Conservation (phyloP, 64 coral and sea anemone genomes). For the Hydrozoanthus tunicans region DNA sequence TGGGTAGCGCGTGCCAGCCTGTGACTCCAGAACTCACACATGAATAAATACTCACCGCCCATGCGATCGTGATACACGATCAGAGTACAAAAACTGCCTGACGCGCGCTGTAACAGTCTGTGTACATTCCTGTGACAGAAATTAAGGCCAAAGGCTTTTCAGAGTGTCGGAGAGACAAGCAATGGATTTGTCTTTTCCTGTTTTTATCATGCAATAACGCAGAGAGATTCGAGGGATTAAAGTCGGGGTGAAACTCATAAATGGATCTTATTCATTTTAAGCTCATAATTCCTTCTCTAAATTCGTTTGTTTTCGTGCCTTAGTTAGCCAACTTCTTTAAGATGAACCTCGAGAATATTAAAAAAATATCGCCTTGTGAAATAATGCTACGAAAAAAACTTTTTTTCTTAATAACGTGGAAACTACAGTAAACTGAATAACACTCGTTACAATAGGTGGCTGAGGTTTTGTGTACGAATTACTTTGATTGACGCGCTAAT, state of each 20-base stretch:
- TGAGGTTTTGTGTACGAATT: neutral
- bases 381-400: neutral
- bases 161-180: conserved; percentile 43
- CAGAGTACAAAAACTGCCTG: conserved; percentile 9
- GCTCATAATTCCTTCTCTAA: conserved; percentile 65
- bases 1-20: conserved; percentile 15
- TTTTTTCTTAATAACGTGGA: conserved; percentile 12
- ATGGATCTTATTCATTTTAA: conserved; percentile 71
- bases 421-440: conserved; percentile 20
- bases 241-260: conserved; percentile 81
- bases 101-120: conserved; percentile 42
- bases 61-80: neutral
- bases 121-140: conserved; percentile 59
- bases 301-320: conserved; percentile 61
- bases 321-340: conserved; percentile 16
- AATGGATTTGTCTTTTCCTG: conserved; percentile 76
- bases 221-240: conserved; percentile 61
- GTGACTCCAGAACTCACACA: neutral
- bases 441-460: neutral
- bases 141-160: conserved; percentile 48
- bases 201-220: conserved; percentile 60
- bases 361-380: conserved; percentile 1
- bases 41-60: neutral
- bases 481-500: conserved; percentile 52
- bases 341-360: neutral